Base-by-base conservation (phyloP, 2,797 vertebrate species). In the Amblyraja radiata region DNA sequence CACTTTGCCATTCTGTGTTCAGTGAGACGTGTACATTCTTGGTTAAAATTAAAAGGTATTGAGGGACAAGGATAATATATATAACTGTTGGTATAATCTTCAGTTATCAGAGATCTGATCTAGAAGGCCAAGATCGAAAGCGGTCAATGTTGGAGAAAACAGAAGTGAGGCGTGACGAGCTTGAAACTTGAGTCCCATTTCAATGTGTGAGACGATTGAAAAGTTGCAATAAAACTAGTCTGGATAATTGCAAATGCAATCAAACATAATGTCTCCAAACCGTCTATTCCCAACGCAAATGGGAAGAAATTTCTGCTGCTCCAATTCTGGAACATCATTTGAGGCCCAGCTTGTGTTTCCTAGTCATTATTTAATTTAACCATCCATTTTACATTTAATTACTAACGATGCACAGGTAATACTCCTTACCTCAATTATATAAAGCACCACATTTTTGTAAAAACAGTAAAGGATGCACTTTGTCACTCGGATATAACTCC, bases 391-490 rank as follows among this genome's bases (percentile, higher is more conserved):
- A 23, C 16, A 54, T 92, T 74, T 76, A 76, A n/a, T 21, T 58
- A 74, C 13, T 6, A n/a, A 46, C 6, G 81, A 88, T 61, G 16
- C n/a, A 88, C 23, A 92, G 39, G 16, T 28, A 7, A 54, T 58
- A 76, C 13, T 32, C 88, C 97, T 95, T 96, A 99, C 99, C 99
- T 99, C 99, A 65, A 99, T 99, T 94, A 99, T 99, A 95, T 99
- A 99, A 86, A 99, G 97, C 93, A 99, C 99, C 94, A 99, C 98
- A 5, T 99, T 99, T 97, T 99, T 99, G 94, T 99, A 99, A 97
- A 99, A 99, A 95, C 98, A 99, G 96, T 99, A 99, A 93, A 99
- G 96, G 95, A 99, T 99, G 95, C 99, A 99, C 96, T 99, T 99
- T 94, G 98, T 99, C 95, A 99, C 98, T 46, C 99, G 97, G 95